Base-by-base conservation (phyloP, 2,113 vertebrate genomes). In the Lathamus discolor region DNA sequence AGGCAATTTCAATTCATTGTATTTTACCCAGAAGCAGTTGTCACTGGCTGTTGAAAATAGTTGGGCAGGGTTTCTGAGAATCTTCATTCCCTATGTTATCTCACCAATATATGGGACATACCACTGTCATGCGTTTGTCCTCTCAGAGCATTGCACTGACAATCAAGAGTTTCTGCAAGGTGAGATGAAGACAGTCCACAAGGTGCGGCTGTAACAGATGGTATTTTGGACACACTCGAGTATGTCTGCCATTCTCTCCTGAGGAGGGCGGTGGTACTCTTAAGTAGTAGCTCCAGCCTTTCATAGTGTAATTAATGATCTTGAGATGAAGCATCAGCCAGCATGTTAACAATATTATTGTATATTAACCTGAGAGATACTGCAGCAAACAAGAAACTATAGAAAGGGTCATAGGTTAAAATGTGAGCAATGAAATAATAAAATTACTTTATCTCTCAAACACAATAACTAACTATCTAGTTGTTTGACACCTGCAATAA, bases 231-330 rank as follows among this genome's bases (percentile, higher is more conserved):
- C 52, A 62, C 23, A 18, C 25, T 61, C 43, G 39, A 55, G 41
- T 33, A 74, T 44, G 41, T 73, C 90, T 94, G 62, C 52, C 52
- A 54, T 83, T 92, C 74, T 82, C 17, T 92, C 95, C 96, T 94
- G 88, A 70, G 93, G 95, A 93, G 86, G 95, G 93, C 92, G 96
- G 95, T 89, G 90, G 66, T 95, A 93, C 83, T 89, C 96, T 88
- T 93, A 76, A 69, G 82, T 64, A 88, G 76, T 69, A 91, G 28
- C 49, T 93, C 31, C 48, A 73, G 73, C n/a, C 66, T 91, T 86
- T 79, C 84, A 35, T 80, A 69, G 29, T 39, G n/a, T 69, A 86
- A 77, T 92, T 88, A 67, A 94, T 82, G 88, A 93, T 95, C 80
- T 93, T 2, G 2, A 96, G 90, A 93, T 94, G 88, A 92, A 91